Conservation (phyloP, 2,888 invertebrate species). For the Thymelicus sylvestris region DNA sequence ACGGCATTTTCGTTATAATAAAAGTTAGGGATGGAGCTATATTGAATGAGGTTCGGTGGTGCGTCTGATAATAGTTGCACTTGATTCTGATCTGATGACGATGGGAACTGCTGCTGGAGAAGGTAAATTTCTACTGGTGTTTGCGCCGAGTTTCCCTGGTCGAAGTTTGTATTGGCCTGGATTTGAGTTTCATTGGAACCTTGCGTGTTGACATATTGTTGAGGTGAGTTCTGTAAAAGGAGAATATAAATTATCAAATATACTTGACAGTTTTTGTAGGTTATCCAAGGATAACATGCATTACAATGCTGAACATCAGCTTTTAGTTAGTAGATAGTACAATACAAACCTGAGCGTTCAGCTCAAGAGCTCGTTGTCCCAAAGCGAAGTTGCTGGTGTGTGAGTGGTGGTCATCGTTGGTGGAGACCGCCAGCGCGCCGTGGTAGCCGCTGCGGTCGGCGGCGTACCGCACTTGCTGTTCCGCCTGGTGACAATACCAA, state of each 20-base stretch:
- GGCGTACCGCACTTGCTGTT: conserved; percentile 85
- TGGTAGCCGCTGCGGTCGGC: conserved; percentile 88
- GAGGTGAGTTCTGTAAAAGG: conserved; percentile 44
- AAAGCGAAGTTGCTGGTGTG: conserved; percentile 81
- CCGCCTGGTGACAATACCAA: conserved; percentile 53
- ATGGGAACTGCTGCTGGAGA: conserved; percentile 62
- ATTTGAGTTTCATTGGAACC: conserved; percentile 43
- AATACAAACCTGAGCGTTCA: conserved; percentile 58
- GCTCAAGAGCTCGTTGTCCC: conserved; percentile 83
- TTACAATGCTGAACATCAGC: too few species aligned
- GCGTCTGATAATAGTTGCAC: conserved; percentile 47
- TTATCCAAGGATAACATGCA: too few species aligned
- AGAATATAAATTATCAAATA: not conserved
- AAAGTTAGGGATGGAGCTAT: conserved; percentile 47
- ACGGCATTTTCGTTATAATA: conserved; percentile 46
- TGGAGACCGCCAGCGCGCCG: conserved; percentile 79
- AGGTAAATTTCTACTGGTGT: conserved; percentile 63
- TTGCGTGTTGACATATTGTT: conserved; percentile 35
- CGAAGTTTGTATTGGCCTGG: conserved; percentile 31
- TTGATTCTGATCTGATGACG: conserved; percentile 44
- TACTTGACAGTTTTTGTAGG: too few species aligned
- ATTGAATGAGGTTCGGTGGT: conserved; percentile 44
- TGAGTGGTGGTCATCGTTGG: conserved; percentile 75
- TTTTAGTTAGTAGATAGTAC: conserved; percentile 36
- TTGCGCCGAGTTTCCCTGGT: conserved; percentile 38